Evolutionary conservation across 2,113 vertebrate species (phyloP).

Genomic region (Megaceryle torquata): DNA sequence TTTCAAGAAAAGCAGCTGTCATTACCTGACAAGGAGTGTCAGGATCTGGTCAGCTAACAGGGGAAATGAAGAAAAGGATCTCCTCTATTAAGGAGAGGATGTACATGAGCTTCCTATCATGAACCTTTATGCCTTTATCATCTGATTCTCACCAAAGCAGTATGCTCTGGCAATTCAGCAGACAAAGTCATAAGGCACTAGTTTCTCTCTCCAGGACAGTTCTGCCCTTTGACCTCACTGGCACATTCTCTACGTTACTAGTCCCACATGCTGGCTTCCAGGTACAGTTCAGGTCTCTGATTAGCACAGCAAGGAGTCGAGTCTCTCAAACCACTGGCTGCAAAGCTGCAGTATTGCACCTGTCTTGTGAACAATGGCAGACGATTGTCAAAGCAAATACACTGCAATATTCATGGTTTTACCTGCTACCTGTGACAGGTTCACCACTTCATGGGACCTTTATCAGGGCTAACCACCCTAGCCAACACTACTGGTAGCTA

Average conservation of each 20-base stretch:
- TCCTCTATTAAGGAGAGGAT: not conserved
- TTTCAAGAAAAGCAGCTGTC: not conserved
- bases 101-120: not conserved
- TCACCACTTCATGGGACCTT: not conserved
- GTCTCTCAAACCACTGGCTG: not conserved
- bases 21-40: not conserved
- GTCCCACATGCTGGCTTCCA: not conserved
- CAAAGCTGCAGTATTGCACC: not conserved
- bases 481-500: not conserved
- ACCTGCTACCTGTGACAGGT: not conserved
- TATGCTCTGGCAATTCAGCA: not conserved
- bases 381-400: rapidly evolving
- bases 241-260: not conserved
- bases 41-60: not conserved
- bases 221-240: not conserved
- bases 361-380: rapidly evolving
- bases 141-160: not conserved
- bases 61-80: not conserved
- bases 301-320: not conserved
- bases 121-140: not conserved
- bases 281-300: not conserved
- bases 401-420: rapidly evolving
- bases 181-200: not conserved
- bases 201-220: not conserved
- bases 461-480: not conserved